phyloP scores from a whole-genome alignment of 1,140 invertebrate species.

The Pogonognathellus flavescens region DNA sequence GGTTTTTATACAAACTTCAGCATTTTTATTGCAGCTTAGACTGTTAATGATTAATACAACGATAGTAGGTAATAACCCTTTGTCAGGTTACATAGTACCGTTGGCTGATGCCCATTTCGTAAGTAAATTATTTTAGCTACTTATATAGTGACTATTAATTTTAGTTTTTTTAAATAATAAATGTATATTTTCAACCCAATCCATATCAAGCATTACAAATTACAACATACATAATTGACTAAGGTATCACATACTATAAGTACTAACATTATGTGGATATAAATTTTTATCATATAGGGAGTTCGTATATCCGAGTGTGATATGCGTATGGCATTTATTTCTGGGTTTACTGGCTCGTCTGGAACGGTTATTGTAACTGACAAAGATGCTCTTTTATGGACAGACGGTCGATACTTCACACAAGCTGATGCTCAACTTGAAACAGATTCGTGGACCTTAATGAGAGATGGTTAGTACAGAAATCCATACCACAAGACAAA shows the following conservation, averaged over 20 bases:
- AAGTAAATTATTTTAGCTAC: constrained; percentile 19
- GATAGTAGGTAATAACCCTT: background rate
- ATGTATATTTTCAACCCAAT: no score
- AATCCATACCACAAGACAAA: background rate
- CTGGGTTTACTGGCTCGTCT: constrained; percentile 88
- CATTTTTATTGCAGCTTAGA: constrained; percentile 29
- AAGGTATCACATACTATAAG: no score
- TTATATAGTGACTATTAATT: no score
- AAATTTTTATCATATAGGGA: constrained; percentile 70
- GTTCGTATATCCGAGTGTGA: constrained; percentile 82
- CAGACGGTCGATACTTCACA: constrained; percentile 93
- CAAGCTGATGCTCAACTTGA: constrained; percentile 82
- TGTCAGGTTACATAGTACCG: constrained; percentile 69
- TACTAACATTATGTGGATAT: no score
- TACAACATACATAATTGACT: no score
- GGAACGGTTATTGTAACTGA: constrained; percentile 84
- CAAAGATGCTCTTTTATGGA: constrained; percentile 87
- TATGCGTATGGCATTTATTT: constrained; percentile 83
- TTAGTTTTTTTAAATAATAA: no score
- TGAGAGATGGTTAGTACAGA: constrained; percentile 76
- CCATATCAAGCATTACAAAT: no score
- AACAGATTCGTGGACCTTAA: constrained; percentile 78
- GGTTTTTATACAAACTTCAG: constrained; percentile 4
- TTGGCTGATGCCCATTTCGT: constrained; percentile 70
- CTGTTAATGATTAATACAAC: background rate